Evolutionary conservation across 2,113 vertebrate genomes (phyloP).

Genomic region (Pagrus major): DNA sequence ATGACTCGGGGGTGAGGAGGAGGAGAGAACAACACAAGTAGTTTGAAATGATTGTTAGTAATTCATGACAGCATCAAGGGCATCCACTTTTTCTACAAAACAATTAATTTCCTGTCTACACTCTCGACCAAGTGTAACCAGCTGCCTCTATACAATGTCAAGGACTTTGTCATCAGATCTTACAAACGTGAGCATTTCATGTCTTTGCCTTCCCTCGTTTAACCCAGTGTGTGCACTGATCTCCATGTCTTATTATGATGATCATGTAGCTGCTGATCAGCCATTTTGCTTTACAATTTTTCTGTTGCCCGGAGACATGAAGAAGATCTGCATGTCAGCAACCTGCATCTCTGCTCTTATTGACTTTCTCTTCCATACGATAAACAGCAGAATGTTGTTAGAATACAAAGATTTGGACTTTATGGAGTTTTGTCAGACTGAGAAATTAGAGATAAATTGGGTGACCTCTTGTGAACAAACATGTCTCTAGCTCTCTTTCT

Average conservation of each 20-base stretch:
- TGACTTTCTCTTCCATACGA: background rate
- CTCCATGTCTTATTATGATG: background rate
- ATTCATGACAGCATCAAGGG: slow-evolving; percentile 18
- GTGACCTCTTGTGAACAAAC: background rate
- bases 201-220: background rate
- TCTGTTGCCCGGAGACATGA: background rate
- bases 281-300: background rate
- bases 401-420: background rate
- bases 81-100: background rate
- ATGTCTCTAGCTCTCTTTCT: no score
- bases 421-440: slow-evolving; percentile 12
- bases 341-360: background rate
- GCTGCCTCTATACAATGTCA: slow-evolving; percentile 10
- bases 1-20: background rate
- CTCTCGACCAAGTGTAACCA: slow-evolving; percentile 12
- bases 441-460: slow-evolving; percentile 8
- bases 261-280: background rate
- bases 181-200: background rate
- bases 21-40: background rate
- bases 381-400: background rate
- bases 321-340: background rate
- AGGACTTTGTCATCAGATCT: slow-evolving; percentile 6
- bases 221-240: background rate
- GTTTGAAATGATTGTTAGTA: background rate
- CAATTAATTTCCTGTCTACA: slow-evolving; percentile 21